Evolutionary conservation across 2,113 vertebrate species (phyloP).

Genomic region (Heterotilapia buettikoferi): DNA sequence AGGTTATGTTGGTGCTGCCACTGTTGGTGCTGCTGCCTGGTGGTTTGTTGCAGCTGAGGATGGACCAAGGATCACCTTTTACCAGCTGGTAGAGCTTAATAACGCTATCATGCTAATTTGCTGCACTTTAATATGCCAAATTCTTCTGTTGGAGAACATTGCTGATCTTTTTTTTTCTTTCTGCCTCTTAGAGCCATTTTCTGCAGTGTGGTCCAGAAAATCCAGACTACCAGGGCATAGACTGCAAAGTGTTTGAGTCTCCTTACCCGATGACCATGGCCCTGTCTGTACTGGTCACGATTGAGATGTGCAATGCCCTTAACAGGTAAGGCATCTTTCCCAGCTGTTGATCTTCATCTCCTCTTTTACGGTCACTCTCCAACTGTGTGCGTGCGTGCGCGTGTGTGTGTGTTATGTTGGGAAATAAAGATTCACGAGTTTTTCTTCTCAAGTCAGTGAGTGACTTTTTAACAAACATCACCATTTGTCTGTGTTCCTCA

Average conservation of each 20-base stretch:
- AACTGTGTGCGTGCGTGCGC: neutral
- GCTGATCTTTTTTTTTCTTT: neutral
- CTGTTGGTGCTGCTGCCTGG: slow-evolving; percentile 96
- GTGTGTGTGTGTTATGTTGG: neutral
- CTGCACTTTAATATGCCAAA: neutral
- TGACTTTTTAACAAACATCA: neutral
- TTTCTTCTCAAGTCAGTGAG: neutral
- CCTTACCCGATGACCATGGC: slow-evolving; percentile 99
- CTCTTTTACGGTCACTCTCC: neutral
- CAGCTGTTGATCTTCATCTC: neutral
- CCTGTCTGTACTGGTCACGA: slow-evolving; percentile 94
- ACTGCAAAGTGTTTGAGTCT: slow-evolving; percentile 92
- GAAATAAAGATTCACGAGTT: neutral
- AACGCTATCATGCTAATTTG: neutral
- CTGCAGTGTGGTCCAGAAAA: slow-evolving; percentile 93
- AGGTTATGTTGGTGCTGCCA: slow-evolving; percentile 93
- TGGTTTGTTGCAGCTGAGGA: slow-evolving; percentile 98
- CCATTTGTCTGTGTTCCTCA: neutral
- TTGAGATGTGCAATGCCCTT: slow-evolving; percentile 99
- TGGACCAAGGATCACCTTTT: slow-evolving; percentile 88
- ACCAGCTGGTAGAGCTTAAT: slow-evolving; percentile 82
- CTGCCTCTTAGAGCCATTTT: slow-evolving; percentile 83
- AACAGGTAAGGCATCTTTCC: slow-evolving; percentile 79
- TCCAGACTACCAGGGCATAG: slow-evolving; percentile 80
- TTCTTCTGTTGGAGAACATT: neutral